Conservation (phyloP, 2,888 invertebrate genomes). For the Suillia variegata region DNA sequence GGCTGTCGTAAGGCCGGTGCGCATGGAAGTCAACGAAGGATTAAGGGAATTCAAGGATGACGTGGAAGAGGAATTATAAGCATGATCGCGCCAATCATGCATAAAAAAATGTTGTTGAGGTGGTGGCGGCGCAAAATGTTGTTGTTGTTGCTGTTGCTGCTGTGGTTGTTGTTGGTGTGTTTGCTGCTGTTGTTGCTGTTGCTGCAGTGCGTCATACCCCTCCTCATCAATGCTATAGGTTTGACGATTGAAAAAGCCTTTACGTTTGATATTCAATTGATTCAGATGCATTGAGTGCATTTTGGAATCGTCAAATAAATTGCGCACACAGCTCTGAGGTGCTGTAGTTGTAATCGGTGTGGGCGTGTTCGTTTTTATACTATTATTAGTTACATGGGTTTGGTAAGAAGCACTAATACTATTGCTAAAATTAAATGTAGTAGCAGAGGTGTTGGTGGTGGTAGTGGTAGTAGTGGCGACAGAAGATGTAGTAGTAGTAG, state of each 20-base stretch:
- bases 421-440: conserved; percentile 18
- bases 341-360: no score
- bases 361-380: background rate
- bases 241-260: conserved; percentile 50
- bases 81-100: no score
- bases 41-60: background rate
- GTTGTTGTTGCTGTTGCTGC: conserved; percentile 10
- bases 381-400: conserved; percentile 14
- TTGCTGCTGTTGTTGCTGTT: conserved; percentile 17
- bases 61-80: background rate
- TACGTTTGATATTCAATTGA: conserved; percentile 45
- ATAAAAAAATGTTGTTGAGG: conserved; percentile 17
- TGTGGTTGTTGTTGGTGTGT: conserved; percentile 8
- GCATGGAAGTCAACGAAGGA: conserved; percentile 24
- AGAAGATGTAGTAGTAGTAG: conserved; percentile 13
- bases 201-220: conserved; percentile 10
- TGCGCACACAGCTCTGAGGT: no score
- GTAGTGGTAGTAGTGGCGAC: conserved; percentile 12
- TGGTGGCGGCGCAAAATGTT: conserved; percentile 4
- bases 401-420: conserved; percentile 23
- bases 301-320: no score
- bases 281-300: conserved; percentile 21
- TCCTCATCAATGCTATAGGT: conserved; percentile 48
- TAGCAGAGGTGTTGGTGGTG: conserved; percentile 14
- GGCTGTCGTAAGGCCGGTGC: conserved; percentile 17